Evolutionary conservation across 2,888 invertebrate species (phyloP).

Genomic region (Lamellibrachia columna): DNA sequence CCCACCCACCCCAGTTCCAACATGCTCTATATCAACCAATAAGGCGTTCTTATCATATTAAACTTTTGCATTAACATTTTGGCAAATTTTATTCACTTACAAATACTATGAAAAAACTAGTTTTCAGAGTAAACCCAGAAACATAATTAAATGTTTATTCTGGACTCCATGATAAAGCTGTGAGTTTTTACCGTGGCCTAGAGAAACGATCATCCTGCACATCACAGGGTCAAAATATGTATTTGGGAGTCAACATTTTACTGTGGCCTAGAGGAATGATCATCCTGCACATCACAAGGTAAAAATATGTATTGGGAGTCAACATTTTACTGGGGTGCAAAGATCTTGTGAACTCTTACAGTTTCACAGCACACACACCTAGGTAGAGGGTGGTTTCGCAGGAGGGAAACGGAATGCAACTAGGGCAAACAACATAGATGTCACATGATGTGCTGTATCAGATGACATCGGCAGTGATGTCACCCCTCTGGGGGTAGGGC

Average conservation of each 20-base stretch:
- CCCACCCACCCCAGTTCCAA: no score
- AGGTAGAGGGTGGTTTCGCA: neutral
- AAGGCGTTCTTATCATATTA: no score
- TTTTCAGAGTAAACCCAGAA: no score
- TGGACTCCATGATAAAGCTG: neutral
- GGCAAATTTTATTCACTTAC: no score
- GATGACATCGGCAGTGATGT: neutral
- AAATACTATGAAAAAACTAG: no score
- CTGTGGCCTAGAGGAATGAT: neutral
- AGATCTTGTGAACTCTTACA: neutral
- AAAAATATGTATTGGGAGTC: no score
- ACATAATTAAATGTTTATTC: neutral
- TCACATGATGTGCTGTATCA: neutral
- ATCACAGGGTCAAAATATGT: neutral
- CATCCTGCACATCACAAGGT: neutral
- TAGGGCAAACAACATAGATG: constrained; percentile 9
- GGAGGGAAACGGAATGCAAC: neutral
- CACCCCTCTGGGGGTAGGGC: neutral
- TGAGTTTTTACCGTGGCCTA: neutral
- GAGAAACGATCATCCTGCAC: neutral
- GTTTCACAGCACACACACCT: neutral
- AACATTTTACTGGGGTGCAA: neutral
- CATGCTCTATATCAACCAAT: no score
- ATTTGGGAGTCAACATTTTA: neutral
- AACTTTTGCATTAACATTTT: no score